Evolutionary conservation across 2,797 vertebrate species (phyloP).

Genomic region (Gambusia yucatana): DNA sequence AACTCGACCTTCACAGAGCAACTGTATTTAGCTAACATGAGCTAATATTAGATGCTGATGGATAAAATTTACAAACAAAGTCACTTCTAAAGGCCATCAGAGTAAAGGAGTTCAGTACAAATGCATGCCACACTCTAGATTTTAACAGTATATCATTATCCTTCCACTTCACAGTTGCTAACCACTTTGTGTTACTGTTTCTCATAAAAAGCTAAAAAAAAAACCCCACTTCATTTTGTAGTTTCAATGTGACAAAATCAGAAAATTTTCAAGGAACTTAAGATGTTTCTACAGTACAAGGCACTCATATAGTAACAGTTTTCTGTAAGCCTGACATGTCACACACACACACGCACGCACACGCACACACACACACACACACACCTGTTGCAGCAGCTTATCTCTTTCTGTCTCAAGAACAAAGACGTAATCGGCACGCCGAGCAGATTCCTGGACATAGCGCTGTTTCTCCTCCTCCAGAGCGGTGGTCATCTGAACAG

Average conservation of each 20-base stretch:
- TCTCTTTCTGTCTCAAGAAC: slow-evolving; percentile 94
- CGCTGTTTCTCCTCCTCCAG: slow-evolving; percentile 91
- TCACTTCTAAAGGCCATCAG: not conserved
- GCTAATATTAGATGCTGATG: not conserved
- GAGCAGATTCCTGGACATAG: slow-evolving; percentile 88
- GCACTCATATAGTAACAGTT: not conserved
- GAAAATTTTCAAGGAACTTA: not conserved
- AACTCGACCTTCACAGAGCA: not conserved
- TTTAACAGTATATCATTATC: not conserved
- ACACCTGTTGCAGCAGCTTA: slow-evolving; percentile 93
- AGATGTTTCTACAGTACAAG: not conserved
- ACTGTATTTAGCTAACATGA: not conserved
- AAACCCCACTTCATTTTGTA: not conserved
- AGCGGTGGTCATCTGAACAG: slow-evolving; percentile 89
- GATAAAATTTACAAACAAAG: not conserved
- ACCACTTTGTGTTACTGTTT: not conserved
- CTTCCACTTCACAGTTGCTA: not conserved
- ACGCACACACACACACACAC: slow-evolving; percentile 66
- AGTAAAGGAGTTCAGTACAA: not conserved
- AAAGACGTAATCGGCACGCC: slow-evolving; percentile 91
- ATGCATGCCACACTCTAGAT: not conserved
- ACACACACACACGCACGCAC: slow-evolving; percentile 64
- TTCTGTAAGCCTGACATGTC: not conserved
- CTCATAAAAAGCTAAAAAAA: not conserved
- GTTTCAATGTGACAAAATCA: not conserved